These are phyloP conservation scores for Argopecten irradians DNA, from an alignment of 1,140 invertebrate species.

Conservation along the genomic window DNA sequence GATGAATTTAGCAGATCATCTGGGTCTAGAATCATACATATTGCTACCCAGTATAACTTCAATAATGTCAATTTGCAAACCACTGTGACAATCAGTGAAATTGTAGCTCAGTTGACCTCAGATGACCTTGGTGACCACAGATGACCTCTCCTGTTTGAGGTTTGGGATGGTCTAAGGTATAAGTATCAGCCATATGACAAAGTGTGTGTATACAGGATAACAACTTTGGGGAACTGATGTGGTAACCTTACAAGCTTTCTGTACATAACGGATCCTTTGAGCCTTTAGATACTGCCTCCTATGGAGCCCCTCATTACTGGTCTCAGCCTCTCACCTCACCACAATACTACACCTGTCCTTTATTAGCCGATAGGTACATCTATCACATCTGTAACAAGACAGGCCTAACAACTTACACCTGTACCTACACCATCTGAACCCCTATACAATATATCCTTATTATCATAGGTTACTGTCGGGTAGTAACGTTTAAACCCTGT, in stretches of 20 bases:
- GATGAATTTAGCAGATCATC: neutral
- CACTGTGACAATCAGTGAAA: neutral
- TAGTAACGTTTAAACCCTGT: too few species aligned
- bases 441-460: neutral
- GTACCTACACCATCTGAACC: neutral
- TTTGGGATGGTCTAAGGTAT: neutral
- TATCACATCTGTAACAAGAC: neutral
- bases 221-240: too few species aligned
- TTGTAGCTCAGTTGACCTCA: neutral
- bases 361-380: neutral
- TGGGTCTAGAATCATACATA: neutral
- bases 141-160: neutral
- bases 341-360: constrained; percentile 21
- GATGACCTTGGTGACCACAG: neutral
- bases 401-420: neutral
- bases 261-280: too few species aligned
- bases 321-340: neutral
- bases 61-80: neutral
- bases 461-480: neutral
- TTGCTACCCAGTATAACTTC: neutral
- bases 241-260: too few species aligned
- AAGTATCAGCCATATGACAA: too few species aligned
- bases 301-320: too few species aligned
- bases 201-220: too few species aligned
- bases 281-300: too few species aligned